A percentile compares a stretch with the other conserved stretches of the same genome.
Evolutionary conservation across 2,888 invertebrate genomes (phyloP).

Genomic region (Sceliomorpha sp.): DNA sequence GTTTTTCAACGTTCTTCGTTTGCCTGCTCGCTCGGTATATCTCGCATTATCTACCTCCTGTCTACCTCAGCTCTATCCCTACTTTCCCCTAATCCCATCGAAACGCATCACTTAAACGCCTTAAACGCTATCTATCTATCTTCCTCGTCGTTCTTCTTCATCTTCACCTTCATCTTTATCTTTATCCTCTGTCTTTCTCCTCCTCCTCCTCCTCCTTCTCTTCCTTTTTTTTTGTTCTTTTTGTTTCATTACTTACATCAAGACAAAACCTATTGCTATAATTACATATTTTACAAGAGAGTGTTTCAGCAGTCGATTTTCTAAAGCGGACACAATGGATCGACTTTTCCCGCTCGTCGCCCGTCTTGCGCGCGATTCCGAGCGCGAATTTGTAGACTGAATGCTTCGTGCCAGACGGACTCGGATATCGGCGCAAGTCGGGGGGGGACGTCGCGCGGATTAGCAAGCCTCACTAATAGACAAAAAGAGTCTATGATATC

Average conservation of each 20-base stretch:
- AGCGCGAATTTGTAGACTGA: too few relatives aligned
- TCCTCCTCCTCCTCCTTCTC: not conserved
- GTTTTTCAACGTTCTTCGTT: constrained; percentile 5
- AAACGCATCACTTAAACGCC: too few relatives aligned
- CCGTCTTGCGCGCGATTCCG: too few relatives aligned
- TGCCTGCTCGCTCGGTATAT: constrained; percentile 15
- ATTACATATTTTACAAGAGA: constrained; percentile 75
- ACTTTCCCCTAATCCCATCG: constrained; percentile 10
- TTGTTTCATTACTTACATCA: constrained; percentile 64
- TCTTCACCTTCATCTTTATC: too few relatives aligned
- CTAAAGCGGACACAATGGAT: constrained; percentile 63
- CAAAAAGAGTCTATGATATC: constrained; percentile 64
- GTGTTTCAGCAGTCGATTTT: constrained; percentile 58
- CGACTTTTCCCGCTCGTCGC: too few relatives aligned
- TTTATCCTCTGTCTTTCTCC: too few relatives aligned
- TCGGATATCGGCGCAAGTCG: constrained; percentile 67
- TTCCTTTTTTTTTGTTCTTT: constrained; percentile 14
- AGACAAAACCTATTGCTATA: constrained; percentile 70
- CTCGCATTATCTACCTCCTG: too few relatives aligned
- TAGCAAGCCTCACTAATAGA: constrained; percentile 70
- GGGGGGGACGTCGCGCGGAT: constrained; percentile 67
- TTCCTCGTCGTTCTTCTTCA: too few relatives aligned
- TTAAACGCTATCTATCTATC: too few relatives aligned
- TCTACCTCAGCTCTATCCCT: constrained; percentile 23
- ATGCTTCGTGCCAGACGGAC: constrained; percentile 21